These are phyloP conservation scores for Erebia aethiops DNA, from an alignment of 2,888 invertebrate genomes.

Conservation along the genomic window DNA sequence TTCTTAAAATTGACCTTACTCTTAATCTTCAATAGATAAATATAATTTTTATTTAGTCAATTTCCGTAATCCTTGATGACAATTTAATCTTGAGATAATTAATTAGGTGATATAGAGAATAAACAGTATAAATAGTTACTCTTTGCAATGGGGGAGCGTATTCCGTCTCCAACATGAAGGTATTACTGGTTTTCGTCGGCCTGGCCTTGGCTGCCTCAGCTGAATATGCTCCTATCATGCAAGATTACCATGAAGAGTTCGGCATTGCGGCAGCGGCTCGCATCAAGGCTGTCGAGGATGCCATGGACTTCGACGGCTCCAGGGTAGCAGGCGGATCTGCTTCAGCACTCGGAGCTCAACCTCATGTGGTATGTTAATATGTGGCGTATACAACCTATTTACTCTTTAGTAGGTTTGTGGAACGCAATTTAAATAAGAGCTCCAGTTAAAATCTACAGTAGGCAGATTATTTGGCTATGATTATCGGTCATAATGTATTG, in stretches of 20 bases:
- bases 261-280: conserved; percentile 9
- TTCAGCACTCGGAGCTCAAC: not conserved
- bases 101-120: not conserved
- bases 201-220: conserved; percentile 6
- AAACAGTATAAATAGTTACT: not conserved
- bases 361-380: conserved; percentile 1
- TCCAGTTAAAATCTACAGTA: too few relatives aligned
- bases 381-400: too few relatives aligned
- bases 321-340: conserved; percentile 5
- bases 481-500: too few relatives aligned
- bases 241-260: conserved; percentile 15
- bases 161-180: conserved; percentile 11
- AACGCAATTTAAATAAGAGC: too few relatives aligned
- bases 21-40: not conserved
- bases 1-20: too few relatives aligned
- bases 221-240: conserved; percentile 8
- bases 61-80: not conserved
- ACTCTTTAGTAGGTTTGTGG: too few relatives aligned
- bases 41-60: not conserved
- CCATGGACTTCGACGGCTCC: conserved; percentile 23
- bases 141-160: not conserved
- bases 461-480: too few relatives aligned
- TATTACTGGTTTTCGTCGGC: not conserved
- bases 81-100: not conserved
- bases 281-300: conserved; percentile 8